Evolutionary conservation across 2,888 invertebrate genomes (phyloP).

Genomic region (Ditula angustiorana): DNA sequence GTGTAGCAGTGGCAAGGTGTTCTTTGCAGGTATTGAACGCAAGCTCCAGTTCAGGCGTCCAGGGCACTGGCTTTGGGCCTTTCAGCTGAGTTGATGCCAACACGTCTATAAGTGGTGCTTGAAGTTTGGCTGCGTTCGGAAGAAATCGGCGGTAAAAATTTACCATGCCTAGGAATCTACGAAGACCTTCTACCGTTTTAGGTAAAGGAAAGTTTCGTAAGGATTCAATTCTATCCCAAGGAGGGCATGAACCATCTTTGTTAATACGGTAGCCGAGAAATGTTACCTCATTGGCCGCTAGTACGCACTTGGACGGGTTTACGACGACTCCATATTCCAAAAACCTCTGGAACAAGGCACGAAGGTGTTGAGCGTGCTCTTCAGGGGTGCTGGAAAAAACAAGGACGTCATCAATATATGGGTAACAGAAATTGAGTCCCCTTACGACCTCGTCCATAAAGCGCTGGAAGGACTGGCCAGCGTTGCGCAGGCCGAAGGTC

Average conservation of each 20-base stretch:
- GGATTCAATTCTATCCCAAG: background rate
- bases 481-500: no score
- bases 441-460: slow-evolving; percentile 48
- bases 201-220: background rate
- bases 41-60: background rate
- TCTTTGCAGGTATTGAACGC: background rate
- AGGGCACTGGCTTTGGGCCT: background rate
- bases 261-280: background rate
- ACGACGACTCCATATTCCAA: background rate
- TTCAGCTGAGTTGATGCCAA: background rate
- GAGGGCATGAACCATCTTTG: background rate
- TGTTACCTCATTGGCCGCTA: background rate
- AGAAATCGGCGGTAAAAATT: background rate
- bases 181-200: background rate
- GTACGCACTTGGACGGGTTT: background rate
- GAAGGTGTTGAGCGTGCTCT: slow-evolving; percentile 7
- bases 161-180: background rate
- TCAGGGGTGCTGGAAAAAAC: slow-evolving; percentile 1
- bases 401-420: slow-evolving; percentile 20
- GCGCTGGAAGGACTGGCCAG: no score
- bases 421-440: slow-evolving; percentile 1
- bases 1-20: background rate
- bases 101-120: background rate
- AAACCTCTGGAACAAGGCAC: background rate
- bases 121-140: background rate